Evolutionary conservation across 2,113 vertebrate genomes (phyloP), one percentile per base, ranked within the genome.

Genomic region (Syngnathus typhle): DNA sequence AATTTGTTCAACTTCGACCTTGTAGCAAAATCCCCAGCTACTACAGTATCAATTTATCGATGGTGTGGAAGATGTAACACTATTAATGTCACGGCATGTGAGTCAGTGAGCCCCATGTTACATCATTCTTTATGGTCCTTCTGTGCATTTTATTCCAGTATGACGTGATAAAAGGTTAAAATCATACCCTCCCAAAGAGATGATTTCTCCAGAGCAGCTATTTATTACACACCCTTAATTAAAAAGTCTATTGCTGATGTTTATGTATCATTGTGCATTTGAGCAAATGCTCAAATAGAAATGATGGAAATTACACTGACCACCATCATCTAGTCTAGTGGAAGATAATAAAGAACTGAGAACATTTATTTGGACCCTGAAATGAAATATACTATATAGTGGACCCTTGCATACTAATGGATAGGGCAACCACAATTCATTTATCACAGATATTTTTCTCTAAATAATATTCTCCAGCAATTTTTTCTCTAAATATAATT

Each of bases 1-100:
- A 69, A 69, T 68, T 58, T 70, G 44, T 76, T 85, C 58, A 84
- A 80, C 84, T 84, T 37, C 86, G 84, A 87, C 82, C 79, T 74
- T 47, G 72, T 54, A 32, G 68, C 23, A 21, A 70, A 73, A 79
- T 70, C 72, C 81, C 65, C 72, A 73, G 75, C 70, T 78, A 65
- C 85, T 67, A 65, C 51, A 15, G 81, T 64, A 51, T 79, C 70
- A 2, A 82, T 63, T 67, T 71, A 87, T 76, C 67, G 79, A 88
- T 46, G 62, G 39, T 15, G 27, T 27, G 37, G 10, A 44, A 76
- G 75, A 81, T 23, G 65, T 18, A 65, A 9, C 67, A 73, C 54
- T 49, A 37, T 70, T 38, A 41, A 73, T 79, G 79, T 72, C 23
- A 54, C 49, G 51, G 64, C 60, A n/a, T 38, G 67, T 73, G 64